Conservation (phyloP, 2,113 vertebrate species). For the Poeciliopsis occidentalis region DNA sequence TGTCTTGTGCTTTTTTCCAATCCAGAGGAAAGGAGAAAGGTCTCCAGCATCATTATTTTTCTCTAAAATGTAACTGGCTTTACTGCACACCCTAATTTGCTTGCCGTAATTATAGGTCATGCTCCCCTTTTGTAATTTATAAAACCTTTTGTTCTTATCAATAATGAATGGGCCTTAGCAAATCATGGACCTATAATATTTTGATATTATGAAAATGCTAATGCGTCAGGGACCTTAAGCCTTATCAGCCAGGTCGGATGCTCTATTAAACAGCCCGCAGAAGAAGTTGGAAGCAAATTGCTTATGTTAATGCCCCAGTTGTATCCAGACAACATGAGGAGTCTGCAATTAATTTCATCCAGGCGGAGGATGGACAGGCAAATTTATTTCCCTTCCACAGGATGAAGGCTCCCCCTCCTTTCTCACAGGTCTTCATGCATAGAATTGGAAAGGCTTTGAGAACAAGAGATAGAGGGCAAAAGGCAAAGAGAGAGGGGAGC, state of each 20-base stretch:
- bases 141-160: slow-evolving; percentile 95
- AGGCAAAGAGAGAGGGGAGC: slow-evolving; percentile 73
- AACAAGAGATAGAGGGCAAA: slow-evolving; percentile 64
- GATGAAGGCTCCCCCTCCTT: slow-evolving; percentile 61
- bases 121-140: slow-evolving; percentile 94
- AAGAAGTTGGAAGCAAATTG: slow-evolving; percentile 94
- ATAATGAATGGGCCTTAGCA: slow-evolving; percentile 93
- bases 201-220: slow-evolving; percentile 97
- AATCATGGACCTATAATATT: slow-evolving; percentile 88
- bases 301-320: slow-evolving; percentile 97
- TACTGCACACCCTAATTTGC: slow-evolving; percentile 92
- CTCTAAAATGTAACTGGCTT: slow-evolving; percentile 96
- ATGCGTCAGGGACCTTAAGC: slow-evolving; percentile 86
- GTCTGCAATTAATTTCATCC: slow-evolving; percentile 95
- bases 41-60: slow-evolving; percentile 93
- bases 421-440: slow-evolving; percentile 80
- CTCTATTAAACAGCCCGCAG: slow-evolving; percentile 95
- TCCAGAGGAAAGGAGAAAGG: slow-evolving; percentile 85
- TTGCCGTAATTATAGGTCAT: slow-evolving; percentile 97
- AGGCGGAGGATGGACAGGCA: slow-evolving; percentile 87
- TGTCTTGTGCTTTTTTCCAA: slow-evolving; percentile 87
- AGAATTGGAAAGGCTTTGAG: slow-evolving; percentile 77
- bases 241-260: slow-evolving; percentile 92
- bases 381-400: slow-evolving; percentile 90
- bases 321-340: slow-evolving; percentile 93